Evolutionary conservation across 2,797 vertebrate genomes (phyloP).

Genomic region (Sebastes variabilis): DNA sequence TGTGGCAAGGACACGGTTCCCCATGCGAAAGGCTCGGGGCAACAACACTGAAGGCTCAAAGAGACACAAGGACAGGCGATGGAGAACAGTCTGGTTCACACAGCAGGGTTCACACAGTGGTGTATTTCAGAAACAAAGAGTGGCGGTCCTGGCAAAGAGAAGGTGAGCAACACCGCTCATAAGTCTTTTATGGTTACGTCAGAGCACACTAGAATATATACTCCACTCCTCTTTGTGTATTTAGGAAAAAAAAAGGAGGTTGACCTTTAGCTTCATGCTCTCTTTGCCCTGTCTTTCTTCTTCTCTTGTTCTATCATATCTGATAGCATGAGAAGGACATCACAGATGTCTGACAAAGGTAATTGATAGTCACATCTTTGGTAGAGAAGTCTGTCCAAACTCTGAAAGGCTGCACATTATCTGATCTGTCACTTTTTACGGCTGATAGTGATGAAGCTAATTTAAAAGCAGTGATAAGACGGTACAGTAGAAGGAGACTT

Average conservation of each 20-base stretch:
- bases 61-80: slow-evolving; percentile 47
- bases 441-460: slow-evolving; percentile 30
- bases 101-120: slow-evolving; percentile 24
- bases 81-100: slow-evolving; percentile 38
- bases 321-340: slow-evolving; percentile 47
- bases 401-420: slow-evolving; percentile 46
- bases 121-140: slow-evolving; percentile 5
- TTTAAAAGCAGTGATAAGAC: slow-evolving; percentile 50
- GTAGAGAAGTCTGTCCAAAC: slow-evolving; percentile 30
- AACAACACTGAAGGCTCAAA: slow-evolving; percentile 11
- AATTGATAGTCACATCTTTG: slow-evolving; percentile 42
- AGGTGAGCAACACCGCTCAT: slow-evolving; percentile 14
- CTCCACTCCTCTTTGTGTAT: slow-evolving; percentile 27
- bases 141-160: not conserved
- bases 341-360: slow-evolving; percentile 58
- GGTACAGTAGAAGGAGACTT: slow-evolving; percentile 27
- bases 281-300: slow-evolving; percentile 13
- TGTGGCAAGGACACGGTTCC: slow-evolving; percentile 31
- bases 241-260: not conserved
- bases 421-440: slow-evolving; percentile 34
- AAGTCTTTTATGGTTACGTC: slow-evolving; percentile 17
- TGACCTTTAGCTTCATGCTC: slow-evolving; percentile 54
- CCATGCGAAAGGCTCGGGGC: slow-evolving; percentile 15
- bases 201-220: slow-evolving; percentile 22
- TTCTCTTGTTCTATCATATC: slow-evolving; percentile 42